Conservation (phyloP, 2,888 invertebrate genomes). For the Gymnosoma rotundatum region DNA sequence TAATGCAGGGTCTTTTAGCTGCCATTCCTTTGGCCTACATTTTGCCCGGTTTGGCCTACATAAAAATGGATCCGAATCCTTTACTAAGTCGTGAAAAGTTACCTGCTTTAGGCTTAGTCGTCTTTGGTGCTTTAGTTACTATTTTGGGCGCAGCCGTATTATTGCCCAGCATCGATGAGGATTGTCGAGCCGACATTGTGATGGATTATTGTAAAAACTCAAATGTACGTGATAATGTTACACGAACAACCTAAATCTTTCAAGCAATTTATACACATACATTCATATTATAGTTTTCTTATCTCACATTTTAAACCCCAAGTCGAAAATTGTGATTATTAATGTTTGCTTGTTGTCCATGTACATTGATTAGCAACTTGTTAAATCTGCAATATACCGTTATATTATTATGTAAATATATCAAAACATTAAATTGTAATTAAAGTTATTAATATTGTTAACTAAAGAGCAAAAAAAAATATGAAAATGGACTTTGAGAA, state of each 20-base stretch:
- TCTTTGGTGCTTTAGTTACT: constrained; percentile 85
- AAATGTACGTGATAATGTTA: constrained; percentile 72
- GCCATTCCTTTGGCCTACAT: constrained; percentile 93
- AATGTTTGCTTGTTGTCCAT: constrained; percentile 43
- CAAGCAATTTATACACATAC: neutral
- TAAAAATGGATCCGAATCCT: constrained; percentile 88
- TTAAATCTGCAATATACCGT: constrained; percentile 58
- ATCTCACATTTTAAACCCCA: neutral
- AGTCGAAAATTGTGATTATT: constrained; percentile 50
- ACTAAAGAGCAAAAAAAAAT: too few relatives aligned
- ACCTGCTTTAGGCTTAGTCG: constrained; percentile 87
- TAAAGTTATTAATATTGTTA: neutral
- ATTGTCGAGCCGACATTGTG: constrained; percentile 81
- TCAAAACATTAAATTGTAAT: constrained; percentile 17
- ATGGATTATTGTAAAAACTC: constrained; percentile 81
- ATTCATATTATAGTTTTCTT: neutral
- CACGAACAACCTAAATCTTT: constrained; percentile 68
- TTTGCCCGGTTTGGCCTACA: constrained; percentile 90
- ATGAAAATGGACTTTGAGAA: neutral
- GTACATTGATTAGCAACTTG: constrained; percentile 63
- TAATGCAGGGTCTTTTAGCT: constrained; percentile 87
- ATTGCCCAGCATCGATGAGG: constrained; percentile 80
- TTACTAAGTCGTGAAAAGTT: constrained; percentile 87
- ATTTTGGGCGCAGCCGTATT: constrained; percentile 81
- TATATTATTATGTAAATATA: constrained; percentile 1